phyloP scores from a whole-genome alignment of 1,140 invertebrate species.

The Temnothorax longispinosus region DNA sequence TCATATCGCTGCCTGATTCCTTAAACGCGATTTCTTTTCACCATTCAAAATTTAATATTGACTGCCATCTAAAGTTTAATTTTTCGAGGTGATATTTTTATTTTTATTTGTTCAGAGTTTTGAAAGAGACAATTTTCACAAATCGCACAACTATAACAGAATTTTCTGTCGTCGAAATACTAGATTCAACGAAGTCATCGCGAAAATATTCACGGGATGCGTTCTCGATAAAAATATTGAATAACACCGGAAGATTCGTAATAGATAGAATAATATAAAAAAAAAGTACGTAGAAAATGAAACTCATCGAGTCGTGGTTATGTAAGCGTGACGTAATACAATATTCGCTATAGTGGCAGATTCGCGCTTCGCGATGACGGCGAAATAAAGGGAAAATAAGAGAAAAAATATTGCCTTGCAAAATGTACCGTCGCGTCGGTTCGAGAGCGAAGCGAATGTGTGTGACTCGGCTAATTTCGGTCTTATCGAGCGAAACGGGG shows the following conservation, averaged over 20 bases:
- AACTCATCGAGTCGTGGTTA: conserved; percentile 26
- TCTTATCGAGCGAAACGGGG: conserved; percentile 29
- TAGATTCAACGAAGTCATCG: background rate
- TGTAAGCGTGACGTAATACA: conserved; percentile 25
- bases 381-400: conserved; percentile 10
- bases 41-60: background rate
- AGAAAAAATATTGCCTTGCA: background rate
- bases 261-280: background rate
- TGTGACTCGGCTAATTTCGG: conserved; percentile 23
- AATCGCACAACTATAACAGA: background rate
- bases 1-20: background rate
- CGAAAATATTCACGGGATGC: background rate
- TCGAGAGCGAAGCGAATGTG: conserved; percentile 18
- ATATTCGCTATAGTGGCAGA: conserved; percentile 4
- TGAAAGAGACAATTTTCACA: background rate
- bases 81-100: conserved; percentile 11
- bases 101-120: background rate
- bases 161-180: background rate
- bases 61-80: background rate
- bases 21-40: background rate
- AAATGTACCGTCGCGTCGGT: background rate
- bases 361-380: background rate
- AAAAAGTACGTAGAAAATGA: background rate
- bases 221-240: background rate
- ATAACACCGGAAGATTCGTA: background rate